phyloP scores from a whole-genome alignment of 2,113 vertebrate genomes.

The Perognathus longimembris region DNA sequence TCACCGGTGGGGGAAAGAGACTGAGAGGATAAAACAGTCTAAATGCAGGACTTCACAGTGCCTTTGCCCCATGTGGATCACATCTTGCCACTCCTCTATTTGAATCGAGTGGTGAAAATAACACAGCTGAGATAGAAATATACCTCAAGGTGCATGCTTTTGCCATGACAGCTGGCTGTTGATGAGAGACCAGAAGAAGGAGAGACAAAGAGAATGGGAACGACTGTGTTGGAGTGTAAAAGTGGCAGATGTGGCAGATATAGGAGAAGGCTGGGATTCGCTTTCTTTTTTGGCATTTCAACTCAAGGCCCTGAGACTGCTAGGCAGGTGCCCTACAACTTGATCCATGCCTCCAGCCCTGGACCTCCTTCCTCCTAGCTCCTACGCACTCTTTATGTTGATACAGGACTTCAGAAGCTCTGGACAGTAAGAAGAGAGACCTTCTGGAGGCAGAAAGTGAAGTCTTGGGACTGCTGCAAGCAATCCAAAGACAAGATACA shows the following conservation, averaged over 20 bases:
- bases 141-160: background rate
- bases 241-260: too few species aligned
- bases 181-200: background rate
- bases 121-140: background rate
- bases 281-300: too few species aligned
- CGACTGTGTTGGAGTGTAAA: background rate
- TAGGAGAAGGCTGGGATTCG: background rate
- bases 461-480: background rate
- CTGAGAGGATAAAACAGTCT: background rate
- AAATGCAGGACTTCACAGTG: background rate
- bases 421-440: background rate
- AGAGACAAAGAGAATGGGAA: background rate
- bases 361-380: background rate
- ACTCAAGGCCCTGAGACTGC: too few species aligned
- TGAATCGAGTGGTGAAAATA: background rate
- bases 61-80: background rate
- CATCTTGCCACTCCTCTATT: background rate
- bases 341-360: too few species aligned
- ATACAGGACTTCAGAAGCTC: background rate
- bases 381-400: background rate
- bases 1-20: background rate
- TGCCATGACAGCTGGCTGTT: background rate
- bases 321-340: too few species aligned
- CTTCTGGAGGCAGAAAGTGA: background rate
- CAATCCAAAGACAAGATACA: background rate